Evolutionary conservation across 2,888 invertebrate species (phyloP).

Genomic region (Aleiodes testaceus): DNA sequence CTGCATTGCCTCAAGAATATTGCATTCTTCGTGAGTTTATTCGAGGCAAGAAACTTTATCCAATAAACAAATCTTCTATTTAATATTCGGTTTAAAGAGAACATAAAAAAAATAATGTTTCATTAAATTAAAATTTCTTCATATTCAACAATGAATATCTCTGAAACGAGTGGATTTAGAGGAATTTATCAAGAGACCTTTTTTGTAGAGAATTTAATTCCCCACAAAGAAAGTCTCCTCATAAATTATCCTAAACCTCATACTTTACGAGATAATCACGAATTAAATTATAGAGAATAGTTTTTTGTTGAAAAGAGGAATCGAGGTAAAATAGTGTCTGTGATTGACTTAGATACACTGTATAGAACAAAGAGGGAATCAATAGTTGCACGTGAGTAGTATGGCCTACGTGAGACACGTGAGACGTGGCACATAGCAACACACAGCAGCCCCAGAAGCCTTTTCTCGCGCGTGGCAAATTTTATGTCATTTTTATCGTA

Average conservation of each 20-base stretch:
- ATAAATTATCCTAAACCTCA: no score
- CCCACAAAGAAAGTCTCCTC: no score
- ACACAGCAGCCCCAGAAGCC: neutral
- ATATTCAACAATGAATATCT: no score
- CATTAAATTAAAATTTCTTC: no score
- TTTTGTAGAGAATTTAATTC: no score
- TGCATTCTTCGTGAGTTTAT: slow-evolving; percentile 14
- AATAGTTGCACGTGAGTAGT: slow-evolving; percentile 1
- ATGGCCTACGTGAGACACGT: slow-evolving; percentile 1
- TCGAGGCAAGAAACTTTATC: slow-evolving; percentile 2
- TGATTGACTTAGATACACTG: neutral
- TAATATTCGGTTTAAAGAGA: neutral
- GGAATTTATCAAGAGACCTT: no score
- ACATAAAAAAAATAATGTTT: neutral
- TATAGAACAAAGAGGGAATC: neutral
- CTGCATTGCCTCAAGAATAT: slow-evolving; percentile 15
- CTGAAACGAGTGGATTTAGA: no score
- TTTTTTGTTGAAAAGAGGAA: no score
- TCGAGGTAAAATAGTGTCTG: no score
- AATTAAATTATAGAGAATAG: no score
- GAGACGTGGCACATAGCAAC: neutral
- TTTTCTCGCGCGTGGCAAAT: neutral
- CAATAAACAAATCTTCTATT: neutral
- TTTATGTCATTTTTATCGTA: neutral
- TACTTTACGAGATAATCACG: no score